These are phyloP conservation scores for Ligdia adustata DNA, from an alignment of 2,888 invertebrate genomes.

Conservation along the genomic window DNA sequence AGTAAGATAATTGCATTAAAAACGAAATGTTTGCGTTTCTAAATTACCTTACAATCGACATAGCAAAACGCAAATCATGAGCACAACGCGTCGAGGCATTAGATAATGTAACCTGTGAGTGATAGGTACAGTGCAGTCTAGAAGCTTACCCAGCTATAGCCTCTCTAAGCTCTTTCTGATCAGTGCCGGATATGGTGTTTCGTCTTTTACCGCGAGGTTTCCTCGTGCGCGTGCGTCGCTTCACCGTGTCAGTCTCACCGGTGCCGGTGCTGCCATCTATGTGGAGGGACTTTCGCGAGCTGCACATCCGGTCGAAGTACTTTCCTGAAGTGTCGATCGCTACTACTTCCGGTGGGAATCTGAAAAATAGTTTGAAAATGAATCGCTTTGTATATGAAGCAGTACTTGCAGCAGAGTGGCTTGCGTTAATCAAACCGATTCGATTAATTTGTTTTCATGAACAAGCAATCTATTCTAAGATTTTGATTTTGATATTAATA, in stretches of 20 bases:
- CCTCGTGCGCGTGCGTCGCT: constrained; percentile 88
- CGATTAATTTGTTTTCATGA: too few relatives aligned
- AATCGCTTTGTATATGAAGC: too few relatives aligned
- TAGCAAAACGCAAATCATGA: constrained; percentile 26
- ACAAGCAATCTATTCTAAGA: too few relatives aligned
- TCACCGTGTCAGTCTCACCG: constrained; percentile 85
- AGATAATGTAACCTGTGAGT: constrained; percentile 55
- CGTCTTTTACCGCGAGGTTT: constrained; percentile 92
- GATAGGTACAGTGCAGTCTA: constrained; percentile 72
- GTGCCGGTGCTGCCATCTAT: constrained; percentile 65
- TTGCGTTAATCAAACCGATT: too few relatives aligned
- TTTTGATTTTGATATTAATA: too few relatives aligned
- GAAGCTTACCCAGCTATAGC: constrained; percentile 92
- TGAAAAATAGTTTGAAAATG: constrained; percentile 53
- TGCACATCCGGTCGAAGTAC: constrained; percentile 95
- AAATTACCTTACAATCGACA: too few relatives aligned
- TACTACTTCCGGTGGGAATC: constrained; percentile 94
- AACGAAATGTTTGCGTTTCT: too few relatives aligned
- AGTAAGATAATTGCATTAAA: too few relatives aligned
- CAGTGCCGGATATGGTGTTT: constrained; percentile 95
- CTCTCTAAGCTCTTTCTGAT: constrained; percentile 94
- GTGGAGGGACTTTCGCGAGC: constrained; percentile 91
- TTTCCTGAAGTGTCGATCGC: constrained; percentile 95
- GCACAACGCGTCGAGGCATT: constrained; percentile 21
- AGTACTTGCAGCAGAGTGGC: too few relatives aligned